These are phyloP conservation scores for Lepus europaeus DNA, from an alignment of 2,113 vertebrate species.

Conservation along the genomic window DNA sequence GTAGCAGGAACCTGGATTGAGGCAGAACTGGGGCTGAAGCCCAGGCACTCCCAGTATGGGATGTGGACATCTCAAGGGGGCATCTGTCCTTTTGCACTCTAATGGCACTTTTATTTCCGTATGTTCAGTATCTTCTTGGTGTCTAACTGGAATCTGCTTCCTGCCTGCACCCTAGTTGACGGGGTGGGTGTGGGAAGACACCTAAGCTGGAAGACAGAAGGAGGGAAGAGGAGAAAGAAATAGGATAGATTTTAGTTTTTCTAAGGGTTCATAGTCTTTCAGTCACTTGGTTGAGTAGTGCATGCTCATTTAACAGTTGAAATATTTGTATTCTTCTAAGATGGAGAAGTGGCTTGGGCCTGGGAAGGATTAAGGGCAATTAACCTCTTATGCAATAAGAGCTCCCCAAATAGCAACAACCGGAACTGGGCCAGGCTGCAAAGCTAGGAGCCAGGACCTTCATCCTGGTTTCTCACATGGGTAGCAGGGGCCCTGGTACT, in stretches of 20 bases:
- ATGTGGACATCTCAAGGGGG: too few species aligned
- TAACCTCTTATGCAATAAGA: not conserved
- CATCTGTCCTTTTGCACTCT: not conserved
- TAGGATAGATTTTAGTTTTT: slow-evolving; percentile 24
- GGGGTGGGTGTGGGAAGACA: not conserved
- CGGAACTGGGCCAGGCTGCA: too few species aligned
- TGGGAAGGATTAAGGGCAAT: not conserved
- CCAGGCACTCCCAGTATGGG: too few species aligned
- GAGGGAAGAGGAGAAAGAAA: not conserved
- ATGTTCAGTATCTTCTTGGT: not conserved
- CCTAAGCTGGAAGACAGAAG: not conserved
- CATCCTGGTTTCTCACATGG: too few species aligned
- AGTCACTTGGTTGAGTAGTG: not conserved
- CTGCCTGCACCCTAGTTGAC: not conserved
- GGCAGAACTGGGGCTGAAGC: too few species aligned
- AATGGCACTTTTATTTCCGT: not conserved
- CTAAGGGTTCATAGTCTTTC: not conserved
- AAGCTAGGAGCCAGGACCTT: too few species aligned
- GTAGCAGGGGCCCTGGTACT: too few species aligned
- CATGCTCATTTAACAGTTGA: not conserved
- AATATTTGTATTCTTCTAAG: not conserved
- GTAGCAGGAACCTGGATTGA: too few species aligned
- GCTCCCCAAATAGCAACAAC: too few species aligned
- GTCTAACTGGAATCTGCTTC: not conserved
- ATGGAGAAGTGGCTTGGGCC: not conserved